phyloP scores from a whole-genome alignment of 2,888 invertebrate genomes.

The Oxystoma pomonae region DNA sequence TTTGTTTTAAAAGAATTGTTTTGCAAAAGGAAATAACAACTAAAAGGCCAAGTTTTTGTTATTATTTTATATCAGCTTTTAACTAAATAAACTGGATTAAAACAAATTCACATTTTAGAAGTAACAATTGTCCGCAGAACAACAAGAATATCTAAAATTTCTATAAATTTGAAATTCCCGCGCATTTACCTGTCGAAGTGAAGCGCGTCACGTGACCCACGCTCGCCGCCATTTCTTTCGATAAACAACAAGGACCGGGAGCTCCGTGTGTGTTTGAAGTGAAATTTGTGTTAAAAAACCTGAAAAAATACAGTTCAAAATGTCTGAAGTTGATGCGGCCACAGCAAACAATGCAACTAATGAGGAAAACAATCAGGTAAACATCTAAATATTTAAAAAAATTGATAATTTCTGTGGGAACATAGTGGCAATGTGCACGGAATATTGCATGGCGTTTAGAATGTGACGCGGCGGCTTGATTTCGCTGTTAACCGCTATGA shows the following conservation, averaged over 20 bases:
- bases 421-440: slow-evolving; percentile 46
- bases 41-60: no score
- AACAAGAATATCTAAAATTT: no score
- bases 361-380: slow-evolving; percentile 47
- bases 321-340: slow-evolving; percentile 47
- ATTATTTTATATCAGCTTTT: no score
- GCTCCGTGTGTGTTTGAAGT: slow-evolving; percentile 34
- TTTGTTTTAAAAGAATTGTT: no score
- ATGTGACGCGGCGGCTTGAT: slow-evolving; percentile 33
- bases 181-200: slow-evolving; percentile 38
- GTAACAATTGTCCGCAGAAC: no score
- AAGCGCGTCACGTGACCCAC: slow-evolving; percentile 55
- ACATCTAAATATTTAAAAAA: slow-evolving; percentile 26
- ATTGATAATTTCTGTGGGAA: slow-evolving; percentile 26
- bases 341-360: slow-evolving; percentile 43
- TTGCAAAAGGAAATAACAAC: no score
- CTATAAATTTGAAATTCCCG: slow-evolving; percentile 36
- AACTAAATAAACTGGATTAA: no score
- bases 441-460: slow-evolving; percentile 42
- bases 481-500: slow-evolving; percentile 1
- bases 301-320: slow-evolving; percentile 39
- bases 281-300: slow-evolving; percentile 29
- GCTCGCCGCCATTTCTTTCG: slow-evolving; percentile 60
- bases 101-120: no score
- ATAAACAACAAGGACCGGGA: slow-evolving; percentile 59